A percentile compares a stretch with the other conserved stretches of the same genome.
These are phyloP conservation scores for Columbina picui DNA, from an alignment of 2,113 vertebrate species.

Conservation along the genomic window DNA sequence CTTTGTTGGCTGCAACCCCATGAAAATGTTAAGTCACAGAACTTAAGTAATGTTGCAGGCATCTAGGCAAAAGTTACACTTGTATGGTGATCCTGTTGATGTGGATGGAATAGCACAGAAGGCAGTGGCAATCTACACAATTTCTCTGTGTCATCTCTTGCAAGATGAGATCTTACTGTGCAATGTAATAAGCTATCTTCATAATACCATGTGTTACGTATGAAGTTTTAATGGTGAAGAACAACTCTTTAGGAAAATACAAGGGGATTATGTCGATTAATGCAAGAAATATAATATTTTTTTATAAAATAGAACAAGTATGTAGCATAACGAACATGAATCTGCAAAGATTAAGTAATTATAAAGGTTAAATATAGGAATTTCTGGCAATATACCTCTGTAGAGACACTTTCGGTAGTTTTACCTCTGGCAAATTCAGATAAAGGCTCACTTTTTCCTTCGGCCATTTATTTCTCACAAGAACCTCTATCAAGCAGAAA, in stretches of 20 bases:
- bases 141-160: neutral
- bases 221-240: neutral
- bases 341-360: neutral
- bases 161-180: neutral
- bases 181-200: neutral
- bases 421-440: neutral
- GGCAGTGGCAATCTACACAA: neutral
- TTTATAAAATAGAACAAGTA: neutral
- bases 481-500: neutral
- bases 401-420: neutral
- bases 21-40: neutral
- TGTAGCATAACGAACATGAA: neutral
- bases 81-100: neutral
- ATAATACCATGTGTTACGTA: neutral
- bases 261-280: neutral
- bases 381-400: neutral
- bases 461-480: neutral
- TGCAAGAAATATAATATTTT: neutral
- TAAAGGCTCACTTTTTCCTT: neutral
- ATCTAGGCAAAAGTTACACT: neutral
- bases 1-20: neutral
- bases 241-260: neutral
- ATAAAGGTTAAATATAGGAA: neutral
- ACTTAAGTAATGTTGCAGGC: neutral
- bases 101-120: neutral